These are phyloP conservation scores for Poeciliopsis infans DNA, from an alignment of 2,797 vertebrate genomes.

Conservation along the genomic window DNA sequence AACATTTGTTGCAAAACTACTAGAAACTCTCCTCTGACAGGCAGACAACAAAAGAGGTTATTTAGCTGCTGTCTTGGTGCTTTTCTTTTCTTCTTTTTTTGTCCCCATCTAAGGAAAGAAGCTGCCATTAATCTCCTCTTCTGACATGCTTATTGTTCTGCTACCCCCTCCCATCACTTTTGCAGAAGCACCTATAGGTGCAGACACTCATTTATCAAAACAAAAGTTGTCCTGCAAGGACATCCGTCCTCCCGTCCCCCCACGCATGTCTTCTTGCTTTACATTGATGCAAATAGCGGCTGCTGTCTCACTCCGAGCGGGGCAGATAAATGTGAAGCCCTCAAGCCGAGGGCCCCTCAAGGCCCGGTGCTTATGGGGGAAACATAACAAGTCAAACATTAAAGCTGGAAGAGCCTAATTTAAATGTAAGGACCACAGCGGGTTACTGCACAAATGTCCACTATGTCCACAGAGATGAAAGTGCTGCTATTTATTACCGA, in stretches of 20 bases:
- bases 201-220: conserved; percentile 72
- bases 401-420: conserved; percentile 26
- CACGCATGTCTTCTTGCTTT: background rate
- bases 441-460: conserved; percentile 39
- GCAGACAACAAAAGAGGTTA: conserved; percentile 51
- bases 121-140: conserved; percentile 64
- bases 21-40: conserved; percentile 30
- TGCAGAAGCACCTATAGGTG: conserved; percentile 51
- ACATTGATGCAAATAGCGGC: conserved; percentile 54
- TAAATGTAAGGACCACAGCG: conserved; percentile 40
- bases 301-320: conserved; percentile 29
- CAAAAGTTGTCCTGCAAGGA: conserved; percentile 46
- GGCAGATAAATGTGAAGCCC: conserved; percentile 49
- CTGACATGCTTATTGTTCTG: conserved; percentile 61
- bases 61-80: conserved; percentile 36
- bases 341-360: conserved; percentile 30
- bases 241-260: too few relatives aligned
- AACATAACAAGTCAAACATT: conserved; percentile 13
- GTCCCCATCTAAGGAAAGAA: conserved; percentile 16
- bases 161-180: conserved; percentile 28
- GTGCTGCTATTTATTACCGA: conserved; percentile 49
- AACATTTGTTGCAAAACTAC: conserved; percentile 29
- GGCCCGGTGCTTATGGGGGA: background rate
- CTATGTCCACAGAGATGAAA: conserved; percentile 45
- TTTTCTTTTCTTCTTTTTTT: background rate